Evolutionary conservation across 2,113 vertebrate species (phyloP), one percentile per base, ranked within the genome.

Genomic region (Tilapia sparmanii): DNA sequence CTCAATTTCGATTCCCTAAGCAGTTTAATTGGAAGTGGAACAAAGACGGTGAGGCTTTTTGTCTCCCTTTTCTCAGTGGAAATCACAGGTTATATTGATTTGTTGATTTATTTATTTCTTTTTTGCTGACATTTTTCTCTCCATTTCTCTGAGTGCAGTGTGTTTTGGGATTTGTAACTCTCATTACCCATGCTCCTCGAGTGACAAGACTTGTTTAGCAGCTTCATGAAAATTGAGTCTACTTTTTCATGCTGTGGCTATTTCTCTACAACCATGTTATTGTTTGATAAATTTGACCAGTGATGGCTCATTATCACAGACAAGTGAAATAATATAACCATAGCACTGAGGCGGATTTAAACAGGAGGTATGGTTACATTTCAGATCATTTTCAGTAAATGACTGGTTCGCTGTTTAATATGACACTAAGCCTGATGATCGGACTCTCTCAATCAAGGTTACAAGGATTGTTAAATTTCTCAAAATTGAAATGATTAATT

Each of bases 1-100:
- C 83, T 92, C 81, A 85, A 87, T 93, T 91, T 93, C 66, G 19
- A 87, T 87, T 91, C 84, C 84, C 89, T 6, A 42, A 85, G 80
- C 59, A 83, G 55, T 50, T 50, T 89, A 85, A 92, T 87, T 91
- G 83, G 83, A 89, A 53, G 61, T 52, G 54, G 53, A 71, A 81
- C 35, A 90, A 54, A 61, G 61, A 55, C 2, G 1, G 38, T 5
- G 2, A 15, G 40, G 47, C 15, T 71, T 82, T 71, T 84, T 68
- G n/a, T 24, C 26, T 26, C n/a, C 16, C 5, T 84, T 82, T 33
- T 42, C 85, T 63, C 82, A 33, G 31, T 54, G 73, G 66, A 90
- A 90, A 89, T 87, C 22, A 83, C 35, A 81, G 38, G 40, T 55
- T 6, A 15, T 79, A 42, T 78, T 57, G 40, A 73, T 22, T 31